Percentiles rank a stretch among this genome's conserved stretches.
phyloP scores from a whole-genome alignment of 1,140 invertebrate species.

The Conus betulinus region DNA sequence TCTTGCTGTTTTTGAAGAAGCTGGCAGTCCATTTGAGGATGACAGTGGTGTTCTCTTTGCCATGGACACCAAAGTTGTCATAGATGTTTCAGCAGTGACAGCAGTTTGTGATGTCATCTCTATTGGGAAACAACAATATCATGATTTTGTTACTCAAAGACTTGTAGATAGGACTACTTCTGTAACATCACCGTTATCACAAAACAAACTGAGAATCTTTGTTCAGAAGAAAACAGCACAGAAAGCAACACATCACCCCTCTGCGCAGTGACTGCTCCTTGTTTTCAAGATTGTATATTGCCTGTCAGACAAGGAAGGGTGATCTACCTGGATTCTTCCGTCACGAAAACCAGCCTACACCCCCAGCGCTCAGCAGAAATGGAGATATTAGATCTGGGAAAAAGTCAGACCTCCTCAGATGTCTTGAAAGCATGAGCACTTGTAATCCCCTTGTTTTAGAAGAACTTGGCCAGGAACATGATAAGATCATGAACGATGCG shows the following conservation, averaged over 20 bases:
- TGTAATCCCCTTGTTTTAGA: not conserved
- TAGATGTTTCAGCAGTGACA: not conserved
- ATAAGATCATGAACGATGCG: not conserved
- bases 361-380: not conserved
- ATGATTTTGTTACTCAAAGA: not conserved
- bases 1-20: not conserved
- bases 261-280: not conserved
- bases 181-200: not conserved
- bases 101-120: not conserved
- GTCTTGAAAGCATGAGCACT: not conserved
- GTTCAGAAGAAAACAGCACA: not conserved
- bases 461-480: too few relatives aligned
- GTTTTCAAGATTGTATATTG: not conserved
- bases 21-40: not conserved
- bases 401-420: conserved; percentile 5
- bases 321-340: conserved; percentile 8
- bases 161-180: not conserved
- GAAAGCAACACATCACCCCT: not conserved
- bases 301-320: not conserved
- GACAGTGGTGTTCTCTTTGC: not conserved
- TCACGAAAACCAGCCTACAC: not conserved
- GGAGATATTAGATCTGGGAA: not conserved
- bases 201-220: not conserved
- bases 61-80: not conserved
- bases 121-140: not conserved